A percentile compares a stretch with the other conserved stretches of the same genome.
These are phyloP conservation scores for Monarcha castaneiventris DNA, from an alignment of 2,113 vertebrate genomes.

Conservation along the genomic window DNA sequence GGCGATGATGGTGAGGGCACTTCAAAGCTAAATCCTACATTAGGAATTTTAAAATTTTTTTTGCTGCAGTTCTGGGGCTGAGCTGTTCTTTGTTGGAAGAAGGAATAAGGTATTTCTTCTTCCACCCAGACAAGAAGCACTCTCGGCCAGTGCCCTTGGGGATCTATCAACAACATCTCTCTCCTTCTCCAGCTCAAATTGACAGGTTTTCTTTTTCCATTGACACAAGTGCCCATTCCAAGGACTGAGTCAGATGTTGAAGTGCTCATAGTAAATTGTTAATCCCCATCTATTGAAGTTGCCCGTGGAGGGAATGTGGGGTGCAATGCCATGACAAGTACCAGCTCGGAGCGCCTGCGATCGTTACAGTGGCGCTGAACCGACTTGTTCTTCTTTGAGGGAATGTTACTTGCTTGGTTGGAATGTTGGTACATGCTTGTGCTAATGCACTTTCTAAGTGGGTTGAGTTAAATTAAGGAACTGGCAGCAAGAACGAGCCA, in stretches of 20 bases:
- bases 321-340: constrained; percentile 52
- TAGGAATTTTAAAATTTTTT: background rate
- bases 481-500: background rate
- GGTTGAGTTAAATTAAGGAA: constrained; percentile 31
- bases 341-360: background rate
- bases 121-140: background rate
- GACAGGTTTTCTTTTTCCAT: background rate
- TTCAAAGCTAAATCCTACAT: background rate
- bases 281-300: background rate
- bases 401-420: background rate
- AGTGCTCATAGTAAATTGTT: background rate
- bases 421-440: constrained; percentile 21
- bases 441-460: constrained; percentile 3
- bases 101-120: background rate
- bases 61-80: background rate
- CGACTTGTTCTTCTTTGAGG: constrained; percentile 15
- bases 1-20: background rate
- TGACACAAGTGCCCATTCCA: background rate
- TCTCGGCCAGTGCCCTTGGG: background rate
- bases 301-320: background rate
- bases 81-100: background rate
- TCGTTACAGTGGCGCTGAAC: constrained; percentile 2
- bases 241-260: constrained; percentile 2
- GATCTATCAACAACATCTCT: background rate
- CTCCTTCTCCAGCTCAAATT: background rate